Evolutionary conservation across 2,888 invertebrate genomes (phyloP), one percentile per base, ranked within the genome.

Genomic region (Pyrochroa serraticornis): DNA sequence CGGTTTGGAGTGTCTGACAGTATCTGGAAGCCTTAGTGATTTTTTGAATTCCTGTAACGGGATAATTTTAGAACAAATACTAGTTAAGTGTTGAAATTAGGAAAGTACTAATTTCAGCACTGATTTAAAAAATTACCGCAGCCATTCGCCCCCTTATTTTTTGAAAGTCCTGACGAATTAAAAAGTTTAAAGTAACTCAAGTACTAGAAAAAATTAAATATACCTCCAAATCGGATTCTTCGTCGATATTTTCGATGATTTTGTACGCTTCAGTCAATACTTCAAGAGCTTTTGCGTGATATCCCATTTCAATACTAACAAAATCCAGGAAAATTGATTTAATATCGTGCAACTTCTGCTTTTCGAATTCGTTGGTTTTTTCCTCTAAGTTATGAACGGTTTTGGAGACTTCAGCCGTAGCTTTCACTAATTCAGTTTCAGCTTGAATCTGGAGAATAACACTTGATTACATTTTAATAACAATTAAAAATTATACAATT

Each of bases 251-350:
- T 14, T 83, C 81, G 1, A 95, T 81, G 67, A 88, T 87, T 69
- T 89, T 88, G 76, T 88, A 91, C 43, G 92, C 91, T 65, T 90
- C 87, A 0, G 93, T 90, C 44, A 92, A 82, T n/a, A 91, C 82
- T 76, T 95, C 93, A 42, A 95, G 80, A 0, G 91, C 87, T 76
- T 91, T 92, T 0, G 91, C 86, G 73, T 95, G 93, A 75, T 91
- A 93, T 41, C 90, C 87, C 80, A 95, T 84, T 77, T 94, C 92
- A 41, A 90, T 88, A 66, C 86, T 82, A 8, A 91, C 83, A 65
- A 91, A 92, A 77, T 91, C 86, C 1, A 85, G 79, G 1, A 92
- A 79, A 14, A 90, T 80, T 1, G 84, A 82, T 76, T 93, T 94
- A 5, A 93, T 72, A 73, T 94, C 93, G 67, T 87, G 86, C 31